Evolutionary conservation across 2,797 vertebrate species (phyloP).

Genomic region (Falco berigora): DNA sequence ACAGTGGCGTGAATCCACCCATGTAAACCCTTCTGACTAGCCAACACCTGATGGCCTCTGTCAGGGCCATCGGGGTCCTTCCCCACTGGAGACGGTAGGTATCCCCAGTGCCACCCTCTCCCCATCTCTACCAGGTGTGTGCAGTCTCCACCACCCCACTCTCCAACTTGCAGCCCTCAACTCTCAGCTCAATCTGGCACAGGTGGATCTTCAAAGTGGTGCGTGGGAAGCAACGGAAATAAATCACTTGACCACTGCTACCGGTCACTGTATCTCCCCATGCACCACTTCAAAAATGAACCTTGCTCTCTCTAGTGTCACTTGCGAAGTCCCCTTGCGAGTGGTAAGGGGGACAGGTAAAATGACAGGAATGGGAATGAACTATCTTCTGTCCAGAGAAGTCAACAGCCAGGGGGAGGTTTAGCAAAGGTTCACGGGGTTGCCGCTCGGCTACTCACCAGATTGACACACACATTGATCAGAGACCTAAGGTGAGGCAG

Average conservation of each 20-base stretch:
- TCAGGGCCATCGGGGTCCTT: neutral
- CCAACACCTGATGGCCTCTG: constrained; percentile 8
- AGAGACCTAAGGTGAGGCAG: constrained; percentile 97
- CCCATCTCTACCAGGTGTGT: constrained; percentile 59
- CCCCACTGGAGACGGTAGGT: constrained; percentile 36
- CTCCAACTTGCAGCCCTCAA: constrained; percentile 83
- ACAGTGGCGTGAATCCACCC: constrained; percentile 9
- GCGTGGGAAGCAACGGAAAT: constrained; percentile 67
- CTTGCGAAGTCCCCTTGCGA: constrained; percentile 45
- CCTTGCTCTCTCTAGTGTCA: constrained; percentile 63
- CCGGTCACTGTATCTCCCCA: constrained; percentile 64
- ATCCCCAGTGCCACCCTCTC: constrained; percentile 14
- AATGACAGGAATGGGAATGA: constrained; percentile 43
- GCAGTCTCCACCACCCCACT: constrained; percentile 75
- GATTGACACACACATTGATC: constrained; percentile 99
- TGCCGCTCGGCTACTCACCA: constrained; percentile 82
- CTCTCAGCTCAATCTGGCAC: constrained; percentile 73
- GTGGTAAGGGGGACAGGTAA: neutral
- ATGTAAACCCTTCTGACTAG: constrained; percentile 33
- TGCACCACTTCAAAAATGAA: constrained; percentile 74
- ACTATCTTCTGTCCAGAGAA: constrained; percentile 67
- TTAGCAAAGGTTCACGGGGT: constrained; percentile 61
- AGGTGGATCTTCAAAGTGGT: constrained; percentile 75
- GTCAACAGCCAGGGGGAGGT: constrained; percentile 60
- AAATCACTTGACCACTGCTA: neutral